phyloP scores from a whole-genome alignment of 2,797 vertebrate species.

The Pelodytes ibericus region DNA sequence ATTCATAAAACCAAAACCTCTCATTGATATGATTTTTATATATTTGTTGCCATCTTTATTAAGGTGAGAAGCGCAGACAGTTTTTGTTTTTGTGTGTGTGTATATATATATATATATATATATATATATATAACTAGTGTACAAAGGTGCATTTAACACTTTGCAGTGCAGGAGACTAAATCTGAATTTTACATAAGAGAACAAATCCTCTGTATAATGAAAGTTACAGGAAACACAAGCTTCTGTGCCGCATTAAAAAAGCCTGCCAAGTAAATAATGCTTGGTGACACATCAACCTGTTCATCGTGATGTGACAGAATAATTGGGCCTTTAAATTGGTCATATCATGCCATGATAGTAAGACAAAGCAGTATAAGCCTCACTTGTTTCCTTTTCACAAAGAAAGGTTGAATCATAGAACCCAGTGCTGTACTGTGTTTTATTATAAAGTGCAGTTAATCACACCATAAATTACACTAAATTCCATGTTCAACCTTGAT shows the following conservation, averaged over 20 bases:
- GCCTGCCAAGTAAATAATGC: constrained; percentile 63
- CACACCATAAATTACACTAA: constrained; percentile 13
- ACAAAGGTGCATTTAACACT: too few species aligned
- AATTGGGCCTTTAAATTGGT: constrained; percentile 36
- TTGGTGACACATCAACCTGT: constrained; percentile 60
- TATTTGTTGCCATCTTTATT: too few species aligned
- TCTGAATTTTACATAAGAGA: neutral
- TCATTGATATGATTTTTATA: too few species aligned
- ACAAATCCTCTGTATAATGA: neutral
- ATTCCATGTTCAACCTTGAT: constrained; percentile 16
- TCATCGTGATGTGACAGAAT: constrained; percentile 63
- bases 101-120: too few species aligned
- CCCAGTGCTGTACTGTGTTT: neutral
- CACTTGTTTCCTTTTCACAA: neutral
- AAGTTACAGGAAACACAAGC: constrained; percentile 64
- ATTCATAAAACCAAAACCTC: too few species aligned
- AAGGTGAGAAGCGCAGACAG: too few species aligned
- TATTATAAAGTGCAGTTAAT: too few species aligned
- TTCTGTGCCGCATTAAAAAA: constrained; percentile 61
- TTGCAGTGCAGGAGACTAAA: too few species aligned
- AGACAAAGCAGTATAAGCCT: constrained; percentile 5
- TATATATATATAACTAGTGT: too few species aligned
- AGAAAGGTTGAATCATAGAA: constrained; percentile 20
- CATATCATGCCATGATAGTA: constrained; percentile 5
- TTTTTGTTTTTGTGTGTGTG: too few species aligned